Evolutionary conservation across 2,113 vertebrate genomes (phyloP), one percentile per base, ranked within the genome.

Genomic region (Macquaria ambigua): DNA sequence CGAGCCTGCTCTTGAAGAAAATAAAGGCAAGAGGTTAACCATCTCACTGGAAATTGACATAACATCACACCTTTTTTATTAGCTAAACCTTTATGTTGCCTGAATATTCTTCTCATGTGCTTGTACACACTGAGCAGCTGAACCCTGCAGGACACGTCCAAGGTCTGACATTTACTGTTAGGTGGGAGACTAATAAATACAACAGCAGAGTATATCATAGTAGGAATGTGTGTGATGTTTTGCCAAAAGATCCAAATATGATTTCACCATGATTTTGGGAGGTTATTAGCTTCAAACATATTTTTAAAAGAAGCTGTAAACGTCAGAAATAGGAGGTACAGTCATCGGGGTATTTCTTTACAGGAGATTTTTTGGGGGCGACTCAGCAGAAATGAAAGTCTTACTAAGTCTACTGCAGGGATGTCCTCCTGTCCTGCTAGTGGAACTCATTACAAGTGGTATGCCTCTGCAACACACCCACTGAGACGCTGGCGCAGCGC

Each of bases 131-230:
- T 23, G 77, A 79, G 55, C 79, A 82, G 74, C 71, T 63, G 67
- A 86, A 77, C 92, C 58, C 88, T 82, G 79, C 74, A 83, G 88
- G 88, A 89, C 72, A 79, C 8, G 18, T 69, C 50, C 72, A 86
- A 25, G 74, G 48, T 75, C 72, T 92, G 93, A 93, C 90, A 83
- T 94, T 93, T 93, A 93, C 85, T 89, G 71, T 89, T 63, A 67
- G 76, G 84, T 78, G n/a, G 85, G 68, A 67, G 71, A 84, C 85
- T 81, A 87, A 91, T 92, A 92, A 93, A 93, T 84, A 77, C 70
- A 76, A 80, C 34, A 77, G 74, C 70, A 87, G 74, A 6, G 68
- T 71, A 46, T 59, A 86, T 87, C 72, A 86, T 50, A 3, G 70
- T 1, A 55, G 80, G 88, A 92, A 90, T 91, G 89, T 79, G 80